Base-by-base conservation (phyloP, 2,888 invertebrate species). In the Agrilus mali region DNA sequence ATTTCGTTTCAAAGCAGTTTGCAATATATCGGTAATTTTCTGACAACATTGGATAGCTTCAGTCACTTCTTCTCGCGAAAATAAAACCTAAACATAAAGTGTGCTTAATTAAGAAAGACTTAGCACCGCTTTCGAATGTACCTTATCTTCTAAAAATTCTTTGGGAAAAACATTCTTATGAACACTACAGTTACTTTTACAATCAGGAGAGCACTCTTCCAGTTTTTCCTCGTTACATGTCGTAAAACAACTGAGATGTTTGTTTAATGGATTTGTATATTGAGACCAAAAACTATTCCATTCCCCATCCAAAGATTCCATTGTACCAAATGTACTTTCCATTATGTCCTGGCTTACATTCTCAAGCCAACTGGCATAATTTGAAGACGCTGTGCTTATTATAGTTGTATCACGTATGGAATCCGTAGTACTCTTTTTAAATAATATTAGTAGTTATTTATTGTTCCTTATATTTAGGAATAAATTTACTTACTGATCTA, bases 261-360 rank as follows among this genome's bases (percentile, higher is more conserved):
- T 27, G 43, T 58, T 60, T 33, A 61, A 58, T 7, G 63, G 60
- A 52, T 59, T 66, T 46, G 62, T 67, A 50, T 68, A 68, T 47
- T 66, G 66, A 45, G 65, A 52, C 68, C 68, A 68, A 51, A 68
- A 68, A 48, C 66, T 67, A 47, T 67, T 67, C 68, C 68, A 68
- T 52, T 68, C 68, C 1, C 67, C 68, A 38, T 53, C 54, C n/a
- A 51, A 49, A 4, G 46, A 31, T 27, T 52, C 53, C 8, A 42
- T 45, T 13, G 47, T 43, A 2, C 56, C 51, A 31, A 55, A 50
- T 12, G 52, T 55, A 32, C 54, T 59, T 7, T 56, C 57, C 44
- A 60, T 61, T 50, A 60, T 61, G 45, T 63, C 64, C 45, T 60
- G 63, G 48, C 59, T 60, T 7, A 66, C 65, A 47, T 64, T 65